phyloP scores from a whole-genome alignment of 2,113 vertebrate genomes.

The Sapayoa aenigma region DNA sequence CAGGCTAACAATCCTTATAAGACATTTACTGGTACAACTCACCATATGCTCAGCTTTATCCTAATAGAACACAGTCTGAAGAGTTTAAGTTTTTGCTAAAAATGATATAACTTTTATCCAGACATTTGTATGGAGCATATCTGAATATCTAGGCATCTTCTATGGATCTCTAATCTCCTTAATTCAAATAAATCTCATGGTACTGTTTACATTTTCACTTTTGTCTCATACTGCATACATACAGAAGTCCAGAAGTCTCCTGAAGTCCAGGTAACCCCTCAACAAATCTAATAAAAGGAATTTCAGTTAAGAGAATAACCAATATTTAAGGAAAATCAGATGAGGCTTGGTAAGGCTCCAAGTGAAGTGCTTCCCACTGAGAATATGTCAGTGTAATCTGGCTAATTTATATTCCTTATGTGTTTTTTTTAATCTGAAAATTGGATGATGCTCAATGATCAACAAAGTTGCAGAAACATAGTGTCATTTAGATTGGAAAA shows the following conservation, averaged over 20 bases:
- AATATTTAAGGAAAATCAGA: not conserved
- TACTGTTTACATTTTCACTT: not conserved
- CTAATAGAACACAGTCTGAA: not conserved
- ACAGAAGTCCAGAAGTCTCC: not conserved
- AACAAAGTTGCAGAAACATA: not conserved
- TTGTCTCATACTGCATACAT: not conserved
- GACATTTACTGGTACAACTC: not conserved
- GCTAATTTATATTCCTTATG: not conserved
- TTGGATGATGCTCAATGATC: not conserved
- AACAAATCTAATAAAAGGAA: not conserved
- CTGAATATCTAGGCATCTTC: not conserved
- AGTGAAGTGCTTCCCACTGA: not conserved
- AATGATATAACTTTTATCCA: not conserved
- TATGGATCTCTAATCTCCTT: not conserved
- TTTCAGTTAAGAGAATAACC: not conserved
- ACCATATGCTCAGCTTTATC: not conserved
- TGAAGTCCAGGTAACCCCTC: not conserved
- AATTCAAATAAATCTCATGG: not conserved
- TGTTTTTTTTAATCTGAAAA: not conserved
- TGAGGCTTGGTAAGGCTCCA: not conserved
- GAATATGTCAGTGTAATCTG: not conserved
- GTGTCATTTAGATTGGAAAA: not conserved
- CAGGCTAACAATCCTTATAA: not conserved
- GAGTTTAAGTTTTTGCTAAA: not conserved
- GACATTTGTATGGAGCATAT: not conserved